Base-by-base conservation (phyloP, 2,113 vertebrate species). In the Cynoglossus semilaevis region DNA sequence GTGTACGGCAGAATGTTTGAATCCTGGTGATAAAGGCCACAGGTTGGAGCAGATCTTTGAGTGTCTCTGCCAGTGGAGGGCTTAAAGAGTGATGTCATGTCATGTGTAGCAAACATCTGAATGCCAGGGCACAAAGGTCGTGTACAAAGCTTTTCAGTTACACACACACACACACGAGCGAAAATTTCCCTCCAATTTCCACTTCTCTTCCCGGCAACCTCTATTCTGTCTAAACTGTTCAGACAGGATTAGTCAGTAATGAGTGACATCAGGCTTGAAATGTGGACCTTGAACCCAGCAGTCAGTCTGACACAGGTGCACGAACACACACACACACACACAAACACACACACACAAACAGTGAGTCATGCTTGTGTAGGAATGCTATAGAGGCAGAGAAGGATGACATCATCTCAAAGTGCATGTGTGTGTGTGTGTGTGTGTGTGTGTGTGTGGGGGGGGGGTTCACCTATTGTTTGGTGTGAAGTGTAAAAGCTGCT, bases 261-360 rank as follows among this genome's bases (percentile, higher is more conserved):
- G 74, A 66, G 66, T 82, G 81, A 87, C 77, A 79, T 84, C 67
- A 82, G 60, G 42, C 71, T 58, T 40, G 47, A 67, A 73, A 76
- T 62, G 61, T 47, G 71, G 63, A 84, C 82, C 44, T 79, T 85
- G 72, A 73, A 73, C 68, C 51, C 29, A 19, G 72, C 58, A 59
- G 54, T 77, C 68, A 74, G 59, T 51, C 16, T 22, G 8, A 61
- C 49, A 62, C 16, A 36, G 49, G 16, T 47, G 54, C 37, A 44
- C 47, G 57, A 35, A 57, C 56, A 35, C 48, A 55, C 56, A 67
- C 51, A 50, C 40, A 47, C 51, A 63, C 45, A 37, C 22, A 51
- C 38, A 47, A 63, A 43, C 40, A 44, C 61, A 50, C n/a, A 49
- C n/a, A n/a, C n/a, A n/a, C n/a, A 40, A 49, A 35, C 36, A 58